phyloP scores from a whole-genome alignment of 2,797 vertebrate genomes.

The Gila robusta region DNA sequence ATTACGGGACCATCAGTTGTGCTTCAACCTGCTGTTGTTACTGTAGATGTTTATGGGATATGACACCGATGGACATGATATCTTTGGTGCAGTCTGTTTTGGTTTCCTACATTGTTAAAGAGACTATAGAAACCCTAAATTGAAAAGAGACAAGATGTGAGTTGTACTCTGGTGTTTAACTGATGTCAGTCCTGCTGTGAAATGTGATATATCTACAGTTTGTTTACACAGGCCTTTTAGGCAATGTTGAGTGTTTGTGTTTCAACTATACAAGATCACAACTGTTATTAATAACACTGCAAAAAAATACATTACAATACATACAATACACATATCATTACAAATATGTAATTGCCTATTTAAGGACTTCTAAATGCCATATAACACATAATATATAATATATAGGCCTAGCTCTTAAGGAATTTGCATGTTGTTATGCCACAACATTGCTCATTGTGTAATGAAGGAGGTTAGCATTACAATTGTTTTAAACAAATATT shows the following conservation, averaged over 20 bases:
- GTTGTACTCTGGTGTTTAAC: neutral
- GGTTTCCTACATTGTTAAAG: neutral
- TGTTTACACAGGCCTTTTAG: conserved; percentile 13
- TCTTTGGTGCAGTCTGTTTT: neutral
- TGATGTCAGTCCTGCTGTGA: neutral
- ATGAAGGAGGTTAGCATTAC: neutral
- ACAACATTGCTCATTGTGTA: neutral
- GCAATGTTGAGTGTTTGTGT: neutral
- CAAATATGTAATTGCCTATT: neutral
- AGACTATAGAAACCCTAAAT: neutral
- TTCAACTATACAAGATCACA: neutral
- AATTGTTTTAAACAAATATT: neutral
- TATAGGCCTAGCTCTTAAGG: neutral
- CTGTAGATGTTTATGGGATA: conserved; percentile 1
- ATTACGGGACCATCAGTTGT: neutral
- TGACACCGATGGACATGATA: neutral
- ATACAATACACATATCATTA: neutral
- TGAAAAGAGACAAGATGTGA: neutral
- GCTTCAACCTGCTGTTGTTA: neutral
- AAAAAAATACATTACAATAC: neutral
- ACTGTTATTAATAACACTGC: neutral
- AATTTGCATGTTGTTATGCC: neutral
- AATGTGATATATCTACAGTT: neutral
- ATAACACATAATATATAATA: neutral
- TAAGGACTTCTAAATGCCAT: neutral